Evolutionary conservation across 2,888 invertebrate genomes (phyloP), one percentile per base, ranked within the genome.

Genomic region (Trichogramma dendrolimi): DNA sequence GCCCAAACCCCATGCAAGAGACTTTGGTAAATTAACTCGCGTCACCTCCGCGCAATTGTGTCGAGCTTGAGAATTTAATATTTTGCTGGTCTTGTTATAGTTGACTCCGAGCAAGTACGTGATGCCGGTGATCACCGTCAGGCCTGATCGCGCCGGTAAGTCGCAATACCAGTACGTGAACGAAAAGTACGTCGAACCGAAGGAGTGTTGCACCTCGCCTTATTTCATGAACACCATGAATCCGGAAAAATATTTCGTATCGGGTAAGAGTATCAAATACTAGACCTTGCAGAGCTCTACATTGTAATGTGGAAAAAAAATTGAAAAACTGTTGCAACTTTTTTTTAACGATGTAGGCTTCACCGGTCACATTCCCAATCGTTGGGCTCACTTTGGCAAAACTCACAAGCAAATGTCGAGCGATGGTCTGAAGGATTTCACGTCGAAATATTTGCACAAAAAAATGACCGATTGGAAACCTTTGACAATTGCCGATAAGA

Each of bases 381-480:
- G 86, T 49, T 84, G 85, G 73, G 82, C 83, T 66, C 81, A 85
- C 38, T 87, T 86, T 72, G 88, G 88, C 5, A 85, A 86, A 69
- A 80, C 85, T 3, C 85, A 85, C 65, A 84, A 87, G 73, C 84
- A 85, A 57, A 81, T 87, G 68, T 88, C 88, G 4, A 87, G 87
- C 68, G 86, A 88, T 58, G 87, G 88, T 1, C 82, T 91, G 41
- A 87, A 87, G 71, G 88, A 90, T 72, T 91, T 91, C 76, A 87
- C 89, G 0, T 85, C 88, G 27, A 88, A 89, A 76, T 89, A 90
- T 78, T 84, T 88, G 66, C 83, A 86, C 71, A 82, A 87, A 61
- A 83, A 87, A 71, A 88, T 87, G 71, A 87, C 87, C 6, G 88
- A 88, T 77, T 91, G 90, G 90, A 87, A 89, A 41, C 89, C 90